phyloP scores from a whole-genome alignment of 2,797 vertebrate species.

The Peromyscus melanophrys region DNA sequence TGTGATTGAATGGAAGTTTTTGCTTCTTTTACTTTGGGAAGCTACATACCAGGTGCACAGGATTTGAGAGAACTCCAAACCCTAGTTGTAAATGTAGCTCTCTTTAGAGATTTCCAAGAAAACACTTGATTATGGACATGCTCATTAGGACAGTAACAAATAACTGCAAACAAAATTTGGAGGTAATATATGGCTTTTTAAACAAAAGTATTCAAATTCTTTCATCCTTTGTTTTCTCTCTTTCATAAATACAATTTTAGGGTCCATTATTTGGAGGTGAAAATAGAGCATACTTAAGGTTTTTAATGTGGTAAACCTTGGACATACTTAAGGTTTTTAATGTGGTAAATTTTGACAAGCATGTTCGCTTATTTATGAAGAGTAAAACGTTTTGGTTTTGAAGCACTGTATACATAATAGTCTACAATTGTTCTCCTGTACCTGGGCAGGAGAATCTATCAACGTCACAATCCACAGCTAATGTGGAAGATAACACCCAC shows the following conservation, averaged over 20 bases:
- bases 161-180: neutral
- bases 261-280: slow-evolving; percentile 27
- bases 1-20: neutral
- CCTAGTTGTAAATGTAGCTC: neutral
- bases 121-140: neutral
- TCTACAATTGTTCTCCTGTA: neutral
- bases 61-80: neutral
- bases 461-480: neutral
- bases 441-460: neutral
- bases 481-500: neutral
- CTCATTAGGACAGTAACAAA: neutral
- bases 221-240: neutral
- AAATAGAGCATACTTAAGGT: slow-evolving; percentile 16
- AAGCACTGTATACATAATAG: neutral
- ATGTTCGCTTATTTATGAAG: slow-evolving; percentile 36
- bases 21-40: neutral
- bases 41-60: neutral
- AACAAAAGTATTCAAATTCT: neutral
- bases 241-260: neutral
- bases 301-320: neutral
- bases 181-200: neutral
- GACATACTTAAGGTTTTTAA: neutral
- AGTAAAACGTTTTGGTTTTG: neutral
- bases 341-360: neutral
- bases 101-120: neutral